Evolutionary conservation across 2,797 vertebrate species (phyloP), one percentile per base, ranked within the genome.

Genomic region (Pterois miles): DNA sequence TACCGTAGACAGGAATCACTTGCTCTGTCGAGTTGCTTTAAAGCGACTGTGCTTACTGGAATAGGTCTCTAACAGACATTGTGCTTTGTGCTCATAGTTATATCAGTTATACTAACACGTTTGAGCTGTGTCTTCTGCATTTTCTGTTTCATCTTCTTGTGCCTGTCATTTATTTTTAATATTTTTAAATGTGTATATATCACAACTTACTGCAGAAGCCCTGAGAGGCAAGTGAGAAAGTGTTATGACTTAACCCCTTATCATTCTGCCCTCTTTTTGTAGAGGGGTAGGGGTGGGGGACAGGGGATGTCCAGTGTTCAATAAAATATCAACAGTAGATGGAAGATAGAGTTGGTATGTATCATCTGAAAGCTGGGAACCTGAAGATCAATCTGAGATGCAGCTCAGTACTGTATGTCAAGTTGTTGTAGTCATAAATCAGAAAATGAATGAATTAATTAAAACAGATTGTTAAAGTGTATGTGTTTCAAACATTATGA

Each of bases 1-100:
- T 89, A 48, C 82, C 79, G 68, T 74, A 82, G 66, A 80, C 79
- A 63, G 71, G 82, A 88, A 62, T 83, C 83, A 50, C 73, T 80
- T 75, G 48, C 76, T 84, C 85, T 76, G 76, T 69, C 48, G n/a
- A 75, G 29, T 54, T 58, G 68, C 71, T 74, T 68, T 54, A 80
- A 81, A 80, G 69, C 53, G 8, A 82, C 77, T 72, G 65, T 82
- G 58, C 63, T 12, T 57, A 62, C 71, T 75, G 59, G 71, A 86
- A 73, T 59, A 48, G 27, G 23, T 64, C 58, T 84, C 22, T 58
- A 58, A 65, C 11, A 33, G 53, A 58, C 36, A 10, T 56, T 85
- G 54, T 70, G 68, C 59, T 69, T 83, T 76, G 60, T 83, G 78
- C 71, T 80, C 77, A 69, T 25, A 78, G 46, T 70, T 60, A 29